Percentiles rank a stretch among this genome's conserved stretches.
These are phyloP conservation scores for Drosophila littoralis DNA, from an alignment of 1,140 invertebrate species.

Conservation along the genomic window DNA sequence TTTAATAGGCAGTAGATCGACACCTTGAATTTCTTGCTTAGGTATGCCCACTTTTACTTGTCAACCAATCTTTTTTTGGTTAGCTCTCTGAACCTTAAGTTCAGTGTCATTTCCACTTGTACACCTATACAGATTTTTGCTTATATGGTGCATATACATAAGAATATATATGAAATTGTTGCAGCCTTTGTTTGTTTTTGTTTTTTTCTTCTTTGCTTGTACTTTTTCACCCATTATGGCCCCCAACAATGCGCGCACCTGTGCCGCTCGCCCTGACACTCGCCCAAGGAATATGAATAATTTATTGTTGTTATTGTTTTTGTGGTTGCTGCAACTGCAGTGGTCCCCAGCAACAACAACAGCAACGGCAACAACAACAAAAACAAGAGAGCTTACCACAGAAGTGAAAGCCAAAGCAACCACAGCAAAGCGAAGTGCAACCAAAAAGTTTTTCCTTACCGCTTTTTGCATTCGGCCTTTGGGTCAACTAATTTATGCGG, in stretches of 20 bases:
- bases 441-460: slow-evolving; percentile 59
- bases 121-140: not conserved
- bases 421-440: slow-evolving; percentile 65
- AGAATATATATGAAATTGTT: not conserved
- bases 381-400: not conserved
- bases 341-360: not conserved
- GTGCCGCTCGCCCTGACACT: slow-evolving; percentile 26
- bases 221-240: slow-evolving; percentile 2
- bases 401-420: slow-evolving; percentile 15
- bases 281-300: slow-evolving; percentile 41
- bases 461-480: slow-evolving; percentile 50
- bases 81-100: not conserved
- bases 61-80: not conserved
- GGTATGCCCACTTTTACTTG: too few relatives aligned
- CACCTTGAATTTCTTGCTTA: too few relatives aligned
- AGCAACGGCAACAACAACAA: slow-evolving; percentile 12
- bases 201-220: not conserved
- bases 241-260: slow-evolving; percentile 11
- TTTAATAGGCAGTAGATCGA: too few relatives aligned
- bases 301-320: slow-evolving; percentile 46
- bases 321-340: slow-evolving; percentile 13
- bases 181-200: not conserved
- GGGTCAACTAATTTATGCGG: slow-evolving; percentile 71
- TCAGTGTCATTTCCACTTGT: too few relatives aligned
- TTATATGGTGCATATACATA: not conserved